A percentile compares a stretch with the other conserved stretches of the same genome.
Conservation (phyloP, 2,888 invertebrate species). For the Pseudococcus viburni region DNA sequence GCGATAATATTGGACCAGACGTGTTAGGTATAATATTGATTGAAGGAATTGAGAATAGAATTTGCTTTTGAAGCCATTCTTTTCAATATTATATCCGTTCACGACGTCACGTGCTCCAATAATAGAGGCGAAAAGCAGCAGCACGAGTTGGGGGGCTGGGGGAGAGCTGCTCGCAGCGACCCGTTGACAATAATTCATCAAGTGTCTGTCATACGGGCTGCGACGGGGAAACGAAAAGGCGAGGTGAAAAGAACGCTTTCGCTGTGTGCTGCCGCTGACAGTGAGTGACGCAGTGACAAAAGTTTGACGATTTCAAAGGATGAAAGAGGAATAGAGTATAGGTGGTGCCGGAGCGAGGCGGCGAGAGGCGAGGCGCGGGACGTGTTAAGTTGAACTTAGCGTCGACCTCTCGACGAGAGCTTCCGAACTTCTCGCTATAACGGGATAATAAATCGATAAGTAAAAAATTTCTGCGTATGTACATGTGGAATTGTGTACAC, state of each 20-base stretch:
- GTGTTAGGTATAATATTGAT: conserved; percentile 66
- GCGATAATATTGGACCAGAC: conserved; percentile 60
- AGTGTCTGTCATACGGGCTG: conserved; percentile 65
- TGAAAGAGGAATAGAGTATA: conserved; percentile 58
- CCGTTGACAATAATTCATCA: conserved; percentile 67
- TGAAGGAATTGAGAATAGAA: conserved; percentile 66
- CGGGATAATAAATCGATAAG: conserved; percentile 67
- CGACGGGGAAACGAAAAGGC: conserved; percentile 16
- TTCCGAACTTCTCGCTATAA: conserved; percentile 64
- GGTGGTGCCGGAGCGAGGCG: conserved; percentile 8
- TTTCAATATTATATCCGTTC: conserved; percentile 65
- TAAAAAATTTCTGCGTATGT: conserved; percentile 65
- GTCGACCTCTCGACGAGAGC: conserved; percentile 65
- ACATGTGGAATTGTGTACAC: conserved; percentile 45
- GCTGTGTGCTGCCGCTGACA: conserved; percentile 65
- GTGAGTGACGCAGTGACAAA: conserved; percentile 67
- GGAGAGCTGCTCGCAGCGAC: conserved; percentile 44
- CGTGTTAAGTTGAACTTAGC: conserved; percentile 65
- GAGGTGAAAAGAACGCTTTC: conserved; percentile 59
- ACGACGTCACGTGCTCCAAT: conserved; percentile 60
- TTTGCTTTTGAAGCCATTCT: conserved; percentile 63
- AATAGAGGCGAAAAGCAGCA: conserved; percentile 16
- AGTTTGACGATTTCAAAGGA: conserved; percentile 67
- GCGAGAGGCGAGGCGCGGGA: conserved; percentile 22
- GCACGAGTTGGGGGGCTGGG: neutral